phyloP scores from a whole-genome alignment of 2,113 vertebrate genomes.

The Epinephelus cyanopodus region DNA sequence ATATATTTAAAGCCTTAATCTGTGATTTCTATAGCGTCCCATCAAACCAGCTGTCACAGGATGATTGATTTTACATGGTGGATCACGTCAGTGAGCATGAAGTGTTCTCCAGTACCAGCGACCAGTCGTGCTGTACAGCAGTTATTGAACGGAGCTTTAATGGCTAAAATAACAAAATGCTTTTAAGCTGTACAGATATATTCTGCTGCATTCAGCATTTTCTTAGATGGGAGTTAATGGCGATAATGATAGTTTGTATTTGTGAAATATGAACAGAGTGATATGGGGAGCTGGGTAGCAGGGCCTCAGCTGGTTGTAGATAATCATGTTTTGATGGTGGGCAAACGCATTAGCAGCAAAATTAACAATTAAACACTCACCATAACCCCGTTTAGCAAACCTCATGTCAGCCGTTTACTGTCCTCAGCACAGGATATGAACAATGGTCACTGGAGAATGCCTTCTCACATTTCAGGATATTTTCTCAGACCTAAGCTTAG shows the following conservation, averaged over 20 bases:
- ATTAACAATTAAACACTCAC: not conserved
- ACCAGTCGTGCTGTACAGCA: not conserved
- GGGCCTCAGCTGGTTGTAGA: not conserved
- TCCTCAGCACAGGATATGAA: no score
- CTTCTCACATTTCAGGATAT: not conserved
- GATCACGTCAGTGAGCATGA: not conserved
- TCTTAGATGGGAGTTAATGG: no score
- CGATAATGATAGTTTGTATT: no score
- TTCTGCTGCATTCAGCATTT: no score
- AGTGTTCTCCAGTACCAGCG: not conserved
- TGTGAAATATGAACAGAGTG: no score
- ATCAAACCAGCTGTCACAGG: constrained; percentile 3
- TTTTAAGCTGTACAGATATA: no score
- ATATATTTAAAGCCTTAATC: constrained; percentile 23
- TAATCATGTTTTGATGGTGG: constrained; percentile 19
- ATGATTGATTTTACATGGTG: constrained; percentile 16
- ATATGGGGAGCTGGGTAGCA: not conserved
- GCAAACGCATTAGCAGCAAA: constrained; percentile 2
- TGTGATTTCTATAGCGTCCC: not conserved
- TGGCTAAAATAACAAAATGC: not conserved
- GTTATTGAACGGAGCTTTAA: not conserved
- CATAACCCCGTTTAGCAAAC: not conserved
- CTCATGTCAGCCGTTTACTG: not conserved
- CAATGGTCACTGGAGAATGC: no score
- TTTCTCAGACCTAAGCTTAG: no score